These are phyloP conservation scores for Nudaria mundana DNA, from an alignment of 2,888 invertebrate species.

Conservation along the genomic window DNA sequence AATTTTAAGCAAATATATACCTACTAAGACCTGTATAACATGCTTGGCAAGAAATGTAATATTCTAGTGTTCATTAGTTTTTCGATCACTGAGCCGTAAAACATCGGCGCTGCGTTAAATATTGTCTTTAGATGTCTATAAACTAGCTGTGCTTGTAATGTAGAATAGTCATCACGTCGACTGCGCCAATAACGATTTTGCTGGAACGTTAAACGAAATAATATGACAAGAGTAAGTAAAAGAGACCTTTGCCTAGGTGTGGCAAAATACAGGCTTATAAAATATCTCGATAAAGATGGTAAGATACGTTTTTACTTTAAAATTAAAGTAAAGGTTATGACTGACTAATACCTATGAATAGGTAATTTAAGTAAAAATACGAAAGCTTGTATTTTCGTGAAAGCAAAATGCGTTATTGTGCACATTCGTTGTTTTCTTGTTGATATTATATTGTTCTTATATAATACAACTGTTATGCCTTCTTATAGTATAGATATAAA, in stretches of 20 bases:
- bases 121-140: slow-evolving; percentile 64
- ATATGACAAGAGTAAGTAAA: too few species aligned
- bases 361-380: neutral
- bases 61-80: slow-evolving; percentile 29
- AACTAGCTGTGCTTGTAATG: slow-evolving; percentile 61
- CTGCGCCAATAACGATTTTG: slow-evolving; percentile 23
- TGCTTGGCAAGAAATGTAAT: slow-evolving; percentile 14
- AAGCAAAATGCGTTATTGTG: slow-evolving; percentile 20
- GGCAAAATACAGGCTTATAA: too few species aligned
- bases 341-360: neutral
- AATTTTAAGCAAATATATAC: neutral
- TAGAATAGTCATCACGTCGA: slow-evolving; percentile 39
- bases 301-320: too few species aligned
- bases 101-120: slow-evolving; percentile 55
- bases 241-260: too few species aligned
- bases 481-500: slow-evolving; percentile 40
- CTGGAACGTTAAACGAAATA: neutral
- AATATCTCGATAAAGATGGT: too few species aligned
- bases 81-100: slow-evolving; percentile 77
- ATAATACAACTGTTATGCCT: slow-evolving; percentile 61
- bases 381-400: too few species aligned
- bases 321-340: too few species aligned
- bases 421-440: slow-evolving; percentile 47
- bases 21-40: too few species aligned
- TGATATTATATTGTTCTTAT: slow-evolving; percentile 60